Evolutionary conservation across 2,797 vertebrate genomes (phyloP).

Genomic region (Fratercula arctica): DNA sequence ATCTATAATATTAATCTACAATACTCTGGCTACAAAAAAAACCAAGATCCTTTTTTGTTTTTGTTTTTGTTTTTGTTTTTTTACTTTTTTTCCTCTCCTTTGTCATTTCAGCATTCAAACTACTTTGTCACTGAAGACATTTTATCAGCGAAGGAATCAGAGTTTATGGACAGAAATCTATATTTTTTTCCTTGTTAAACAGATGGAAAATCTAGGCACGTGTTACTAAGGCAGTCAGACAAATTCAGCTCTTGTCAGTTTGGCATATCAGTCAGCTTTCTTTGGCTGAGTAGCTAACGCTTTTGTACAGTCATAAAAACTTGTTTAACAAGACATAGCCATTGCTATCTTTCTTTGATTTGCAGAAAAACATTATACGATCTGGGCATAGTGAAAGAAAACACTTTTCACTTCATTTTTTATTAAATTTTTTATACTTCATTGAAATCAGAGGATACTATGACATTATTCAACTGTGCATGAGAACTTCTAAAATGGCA

Average conservation of each 20-base stretch:
- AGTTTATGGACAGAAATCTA: slow-evolving; percentile 2
- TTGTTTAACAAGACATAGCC: neutral
- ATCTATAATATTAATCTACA: neutral
- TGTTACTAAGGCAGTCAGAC: neutral
- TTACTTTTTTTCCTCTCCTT: neutral
- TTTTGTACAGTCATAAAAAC: neutral
- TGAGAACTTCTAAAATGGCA: neutral
- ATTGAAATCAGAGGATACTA: neutral
- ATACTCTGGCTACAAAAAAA: neutral
- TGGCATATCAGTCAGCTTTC: neutral
- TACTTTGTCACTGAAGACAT: neutral
- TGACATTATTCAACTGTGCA: neutral
- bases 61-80: neutral
- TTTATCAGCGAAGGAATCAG: neutral
- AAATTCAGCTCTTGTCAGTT: slow-evolving; percentile 13
- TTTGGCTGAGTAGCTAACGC: neutral
- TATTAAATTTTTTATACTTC: neutral
- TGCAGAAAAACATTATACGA: neutral
- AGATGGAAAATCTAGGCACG: slow-evolving; percentile 15
- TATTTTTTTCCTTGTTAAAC: neutral
- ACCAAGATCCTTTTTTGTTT: neutral
- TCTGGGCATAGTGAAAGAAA: neutral
- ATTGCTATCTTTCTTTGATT: neutral
- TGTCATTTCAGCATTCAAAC: slow-evolving; percentile 14
- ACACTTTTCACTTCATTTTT: neutral